phyloP scores from a whole-genome alignment of 2,113 vertebrate species.

The Alaudala cheleensis region DNA sequence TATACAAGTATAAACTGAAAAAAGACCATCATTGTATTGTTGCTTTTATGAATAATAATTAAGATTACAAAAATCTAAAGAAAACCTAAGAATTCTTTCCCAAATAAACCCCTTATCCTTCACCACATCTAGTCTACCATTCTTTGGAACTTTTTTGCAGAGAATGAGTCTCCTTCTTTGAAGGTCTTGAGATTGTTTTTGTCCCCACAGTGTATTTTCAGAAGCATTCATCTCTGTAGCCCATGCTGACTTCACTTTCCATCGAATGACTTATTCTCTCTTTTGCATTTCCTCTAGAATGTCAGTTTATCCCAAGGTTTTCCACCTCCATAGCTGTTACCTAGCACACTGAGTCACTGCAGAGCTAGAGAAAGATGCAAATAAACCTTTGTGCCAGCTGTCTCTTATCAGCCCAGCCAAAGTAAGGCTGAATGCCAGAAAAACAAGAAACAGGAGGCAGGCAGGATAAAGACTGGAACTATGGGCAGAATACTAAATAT shows the following conservation, averaged over 20 bases:
- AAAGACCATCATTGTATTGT: neutral
- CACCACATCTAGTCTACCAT: neutral
- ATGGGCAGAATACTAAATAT: slow-evolving; percentile 5
- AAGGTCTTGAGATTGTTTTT: neutral
- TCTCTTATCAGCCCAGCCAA: slow-evolving; percentile 48
- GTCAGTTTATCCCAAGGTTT: neutral
- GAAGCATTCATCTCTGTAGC: neutral
- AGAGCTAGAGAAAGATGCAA: slow-evolving; percentile 11
- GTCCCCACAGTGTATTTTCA: neutral
- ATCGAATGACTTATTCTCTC: neutral
- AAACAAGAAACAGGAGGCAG: slow-evolving; percentile 46
- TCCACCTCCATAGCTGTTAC: neutral
- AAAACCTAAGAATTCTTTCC: neutral
- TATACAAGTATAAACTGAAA: neutral
- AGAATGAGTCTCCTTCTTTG: neutral
- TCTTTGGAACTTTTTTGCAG: neutral
- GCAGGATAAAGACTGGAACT: slow-evolving; percentile 10
- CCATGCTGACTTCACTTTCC: neutral
- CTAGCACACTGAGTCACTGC: neutral
- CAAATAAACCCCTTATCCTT: neutral
- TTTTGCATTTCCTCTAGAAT: neutral
- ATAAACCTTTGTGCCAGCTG: slow-evolving; percentile 5
- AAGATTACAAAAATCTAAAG: neutral
- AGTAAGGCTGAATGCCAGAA: slow-evolving; percentile 35
- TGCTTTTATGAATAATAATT: neutral